Evolutionary conservation across 1,140 invertebrate species (phyloP).

Genomic region (Zaprionus africanus): DNA sequence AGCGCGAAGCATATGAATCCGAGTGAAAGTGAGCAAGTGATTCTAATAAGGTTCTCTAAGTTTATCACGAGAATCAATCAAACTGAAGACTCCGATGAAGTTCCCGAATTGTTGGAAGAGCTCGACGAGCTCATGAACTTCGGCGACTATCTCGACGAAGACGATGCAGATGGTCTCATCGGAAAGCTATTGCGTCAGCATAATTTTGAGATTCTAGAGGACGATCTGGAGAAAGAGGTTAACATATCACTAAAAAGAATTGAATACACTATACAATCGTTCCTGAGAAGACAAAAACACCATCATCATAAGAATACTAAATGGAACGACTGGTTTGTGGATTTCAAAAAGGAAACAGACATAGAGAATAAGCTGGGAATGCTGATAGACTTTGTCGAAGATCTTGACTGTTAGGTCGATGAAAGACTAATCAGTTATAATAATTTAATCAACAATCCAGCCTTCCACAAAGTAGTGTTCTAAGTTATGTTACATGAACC

Average conservation of each 20-base stretch:
- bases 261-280: conserved; percentile 9
- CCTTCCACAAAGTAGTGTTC: neutral
- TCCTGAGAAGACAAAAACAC: neutral
- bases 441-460: neutral
- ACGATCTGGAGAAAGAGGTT: conserved; percentile 8
- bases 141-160: neutral
- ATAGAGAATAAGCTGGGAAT: conserved; percentile 1
- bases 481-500: neutral
- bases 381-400: neutral
- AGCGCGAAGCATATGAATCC: conserved; percentile 30
- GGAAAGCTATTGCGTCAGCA: conserved; percentile 26
- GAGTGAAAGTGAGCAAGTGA: conserved; percentile 8
- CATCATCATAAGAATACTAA: neutral
- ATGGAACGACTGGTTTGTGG: neutral
- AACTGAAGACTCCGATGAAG: conserved; percentile 38
- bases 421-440: neutral
- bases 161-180: conserved; percentile 31
- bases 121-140: conserved; percentile 26
- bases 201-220: conserved; percentile 35
- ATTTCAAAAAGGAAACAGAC: conserved; percentile 12
- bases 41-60: conserved; percentile 9
- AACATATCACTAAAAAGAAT: conserved; percentile 1
- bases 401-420: neutral
- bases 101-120: conserved; percentile 1
- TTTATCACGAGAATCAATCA: conserved; percentile 21